These are phyloP conservation scores for Stenoptilia bipunctidactyla DNA, from an alignment of 2,888 invertebrate species.

Conservation along the genomic window DNA sequence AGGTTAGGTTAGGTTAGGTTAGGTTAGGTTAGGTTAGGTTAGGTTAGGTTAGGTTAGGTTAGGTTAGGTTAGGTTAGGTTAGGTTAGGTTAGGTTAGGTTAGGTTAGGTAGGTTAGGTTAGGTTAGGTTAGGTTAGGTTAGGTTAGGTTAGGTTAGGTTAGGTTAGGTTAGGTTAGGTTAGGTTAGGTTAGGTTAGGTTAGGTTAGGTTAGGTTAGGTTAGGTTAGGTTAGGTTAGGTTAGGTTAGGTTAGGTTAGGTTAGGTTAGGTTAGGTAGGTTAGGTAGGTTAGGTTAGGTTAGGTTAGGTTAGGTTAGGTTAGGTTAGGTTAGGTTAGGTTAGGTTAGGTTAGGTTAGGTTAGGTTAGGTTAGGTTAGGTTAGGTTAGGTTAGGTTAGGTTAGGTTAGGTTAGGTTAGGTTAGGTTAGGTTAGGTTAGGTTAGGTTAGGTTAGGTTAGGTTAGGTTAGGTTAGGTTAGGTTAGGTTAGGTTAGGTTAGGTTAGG, in stretches of 20 bases:
- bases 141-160: constrained; percentile 16
- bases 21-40: constrained; percentile 14
- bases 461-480: constrained; percentile 20
- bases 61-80: constrained; percentile 15
- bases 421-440: constrained; percentile 16
- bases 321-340: constrained; percentile 19
- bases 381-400: constrained; percentile 18
- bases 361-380: constrained; percentile 15
- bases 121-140: constrained; percentile 9
- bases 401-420: constrained; percentile 17
- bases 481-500: constrained; percentile 21
- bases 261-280: constrained; percentile 7
- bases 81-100: constrained; percentile 16
- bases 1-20: constrained; percentile 9
- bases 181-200: constrained; percentile 18
- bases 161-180: constrained; percentile 18
- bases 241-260: constrained; percentile 12
- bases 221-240: constrained; percentile 16
- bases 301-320: constrained; percentile 21
- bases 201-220: constrained; percentile 18
- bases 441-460: constrained; percentile 17
- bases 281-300: constrained; percentile 22
- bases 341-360: constrained; percentile 13
- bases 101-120: constrained; percentile 15
- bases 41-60: constrained; percentile 14